Conservation (phyloP, 1,140 invertebrate genomes). For the Rhopalosiphum maidis region DNA sequence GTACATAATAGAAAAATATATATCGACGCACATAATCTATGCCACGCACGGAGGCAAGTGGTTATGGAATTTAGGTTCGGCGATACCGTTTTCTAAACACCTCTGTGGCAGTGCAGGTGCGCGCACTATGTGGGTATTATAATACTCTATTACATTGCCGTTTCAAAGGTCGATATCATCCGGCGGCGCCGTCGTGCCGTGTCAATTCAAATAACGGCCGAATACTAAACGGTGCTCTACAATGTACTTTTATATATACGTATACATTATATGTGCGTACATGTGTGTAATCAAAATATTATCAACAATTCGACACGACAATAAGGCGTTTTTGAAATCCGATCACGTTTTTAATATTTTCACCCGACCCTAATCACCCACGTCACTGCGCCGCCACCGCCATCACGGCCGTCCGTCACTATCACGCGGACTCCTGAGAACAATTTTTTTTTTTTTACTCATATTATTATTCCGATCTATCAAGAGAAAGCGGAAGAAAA, state of each 20-base stretch:
- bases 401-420: not conserved
- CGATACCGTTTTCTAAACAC: not conserved
- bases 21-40: not conserved
- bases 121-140: not conserved
- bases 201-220: not conserved
- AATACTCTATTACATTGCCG: not conserved
- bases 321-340: not conserved
- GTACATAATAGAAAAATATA: not conserved
- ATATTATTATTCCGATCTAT: constrained; percentile 29
- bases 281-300: not conserved
- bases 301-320: not conserved
- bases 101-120: not conserved
- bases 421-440: not conserved
- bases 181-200: not conserved
- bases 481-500: not conserved
- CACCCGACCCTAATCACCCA: constrained; percentile 33
- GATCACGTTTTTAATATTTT: constrained; percentile 53
- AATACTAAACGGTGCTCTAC: constrained; percentile 1
- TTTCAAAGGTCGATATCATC: not conserved
- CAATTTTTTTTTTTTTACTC: constrained; percentile 10
- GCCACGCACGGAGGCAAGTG: not conserved
- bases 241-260: not conserved
- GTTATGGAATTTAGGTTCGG: not conserved
- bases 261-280: not conserved
- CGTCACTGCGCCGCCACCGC: not conserved